phyloP scores from a whole-genome alignment of 1,140 invertebrate genomes.

The Ips typographus region DNA sequence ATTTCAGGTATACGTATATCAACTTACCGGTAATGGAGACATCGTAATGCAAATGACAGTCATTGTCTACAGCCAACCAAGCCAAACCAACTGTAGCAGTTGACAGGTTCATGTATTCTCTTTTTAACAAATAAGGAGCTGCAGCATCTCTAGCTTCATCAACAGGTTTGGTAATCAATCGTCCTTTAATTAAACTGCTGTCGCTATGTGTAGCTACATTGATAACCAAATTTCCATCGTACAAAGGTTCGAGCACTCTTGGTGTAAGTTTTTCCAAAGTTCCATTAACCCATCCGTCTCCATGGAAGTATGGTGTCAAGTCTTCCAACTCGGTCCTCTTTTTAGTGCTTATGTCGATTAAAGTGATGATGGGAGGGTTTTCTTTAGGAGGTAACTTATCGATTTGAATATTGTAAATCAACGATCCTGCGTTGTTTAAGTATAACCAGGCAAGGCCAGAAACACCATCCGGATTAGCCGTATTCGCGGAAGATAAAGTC shows the following conservation, averaged over 20 bases:
- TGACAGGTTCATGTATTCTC: conserved; percentile 56
- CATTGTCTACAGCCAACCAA: conserved; percentile 78
- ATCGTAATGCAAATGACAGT: conserved; percentile 84
- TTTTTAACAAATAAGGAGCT: conserved; percentile 65
- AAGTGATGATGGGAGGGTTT: conserved; percentile 64
- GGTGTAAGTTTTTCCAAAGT: conserved; percentile 66
- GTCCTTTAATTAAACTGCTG: conserved; percentile 62
- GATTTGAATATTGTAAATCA: conserved; percentile 72
- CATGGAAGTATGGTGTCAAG: conserved; percentile 60
- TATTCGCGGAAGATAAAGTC: conserved; percentile 58
- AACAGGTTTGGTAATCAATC: conserved; percentile 66
- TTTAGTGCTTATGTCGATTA: conserved; percentile 70
- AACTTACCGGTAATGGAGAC: conserved; percentile 54
- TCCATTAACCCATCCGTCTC: conserved; percentile 65
- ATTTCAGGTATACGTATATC: neutral
- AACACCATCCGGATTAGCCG: conserved; percentile 49
- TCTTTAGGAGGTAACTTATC: conserved; percentile 52
- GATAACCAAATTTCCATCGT: conserved; percentile 74
- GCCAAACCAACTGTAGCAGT: conserved; percentile 67
- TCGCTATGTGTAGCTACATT: conserved; percentile 66
- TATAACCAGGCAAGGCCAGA: conserved; percentile 76
- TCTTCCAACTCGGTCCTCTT: conserved; percentile 70
- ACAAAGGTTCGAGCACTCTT: conserved; percentile 74
- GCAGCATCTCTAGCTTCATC: conserved; percentile 72
- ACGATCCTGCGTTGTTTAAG: conserved; percentile 70